Evolutionary conservation across 2,888 invertebrate species (phyloP).

Genomic region (Hirtodrosophila histrioides): DNA sequence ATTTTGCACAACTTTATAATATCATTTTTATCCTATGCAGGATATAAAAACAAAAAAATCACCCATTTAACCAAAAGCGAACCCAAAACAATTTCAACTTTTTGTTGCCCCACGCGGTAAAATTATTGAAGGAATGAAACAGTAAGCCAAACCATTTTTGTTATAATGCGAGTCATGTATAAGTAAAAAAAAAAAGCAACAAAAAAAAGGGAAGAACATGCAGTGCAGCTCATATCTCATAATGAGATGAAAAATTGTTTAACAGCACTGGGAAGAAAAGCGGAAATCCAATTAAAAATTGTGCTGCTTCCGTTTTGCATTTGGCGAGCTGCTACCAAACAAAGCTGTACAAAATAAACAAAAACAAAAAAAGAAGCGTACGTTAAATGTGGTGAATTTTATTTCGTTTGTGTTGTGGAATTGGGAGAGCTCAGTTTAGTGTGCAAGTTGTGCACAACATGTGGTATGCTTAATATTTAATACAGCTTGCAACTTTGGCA

Average conservation of each 20-base stretch:
- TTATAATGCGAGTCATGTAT: conserved; percentile 6
- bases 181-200: neutral
- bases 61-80: neutral
- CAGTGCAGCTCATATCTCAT: conserved; percentile 60
- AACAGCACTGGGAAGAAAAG: conserved; percentile 10
- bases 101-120: neutral
- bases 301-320: conserved; percentile 56
- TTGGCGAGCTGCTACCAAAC: conserved; percentile 26
- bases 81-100: conserved; percentile 29
- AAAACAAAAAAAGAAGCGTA: conserved; percentile 24
- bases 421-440: conserved; percentile 15
- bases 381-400: conserved; percentile 41
- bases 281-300: conserved; percentile 75
- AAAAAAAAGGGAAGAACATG: conserved; percentile 15
- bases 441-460: conserved; percentile 48
- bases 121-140: conserved; percentile 37
- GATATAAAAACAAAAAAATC: conserved; percentile 13
- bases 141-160: conserved; percentile 41
- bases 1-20: no score
- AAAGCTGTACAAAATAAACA: conserved; percentile 22
- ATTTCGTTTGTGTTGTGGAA: conserved; percentile 31
- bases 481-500: conserved; percentile 32
- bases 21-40: neutral
- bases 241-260: conserved; percentile 47
- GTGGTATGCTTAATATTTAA: conserved; percentile 61